Evolutionary conservation across 2,888 invertebrate species (phyloP).

Genomic region (Cephus pulcher): DNA sequence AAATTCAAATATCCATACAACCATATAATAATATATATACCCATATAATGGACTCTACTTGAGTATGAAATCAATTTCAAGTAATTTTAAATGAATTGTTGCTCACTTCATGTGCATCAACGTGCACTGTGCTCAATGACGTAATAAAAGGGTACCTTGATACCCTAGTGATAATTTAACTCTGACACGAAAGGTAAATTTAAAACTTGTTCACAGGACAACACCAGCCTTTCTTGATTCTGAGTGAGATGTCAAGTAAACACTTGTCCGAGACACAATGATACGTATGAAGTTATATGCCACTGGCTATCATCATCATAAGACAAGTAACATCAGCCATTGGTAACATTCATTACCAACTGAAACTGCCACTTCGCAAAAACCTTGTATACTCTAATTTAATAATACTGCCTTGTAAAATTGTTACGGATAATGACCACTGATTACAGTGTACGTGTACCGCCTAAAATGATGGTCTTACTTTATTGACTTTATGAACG

Average conservation of each 20-base stretch:
- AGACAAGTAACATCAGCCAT: neutral
- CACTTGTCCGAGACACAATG: neutral
- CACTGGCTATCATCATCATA: neutral
- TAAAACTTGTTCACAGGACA: neutral
- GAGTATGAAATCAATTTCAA: too few species aligned
- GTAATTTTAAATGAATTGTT: neutral
- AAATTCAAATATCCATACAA: neutral
- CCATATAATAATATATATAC: too few species aligned
- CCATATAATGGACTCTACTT: too few species aligned
- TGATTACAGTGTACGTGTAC: conserved; percentile 2
- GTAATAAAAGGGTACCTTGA: neutral
- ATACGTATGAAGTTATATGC: neutral
- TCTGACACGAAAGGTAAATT: neutral
- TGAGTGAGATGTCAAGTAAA: neutral
- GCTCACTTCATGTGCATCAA: neutral
- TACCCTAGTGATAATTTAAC: neutral
- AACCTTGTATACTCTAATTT: conserved; percentile 1
- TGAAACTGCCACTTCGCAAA: neutral
- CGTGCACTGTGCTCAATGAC: neutral
- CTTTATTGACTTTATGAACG: neutral
- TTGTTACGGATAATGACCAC: neutral
- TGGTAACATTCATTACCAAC: neutral
- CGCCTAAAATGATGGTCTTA: conserved; percentile 3
- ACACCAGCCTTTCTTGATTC: neutral
- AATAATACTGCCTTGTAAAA: neutral